Evolutionary conservation across 2,888 invertebrate species (phyloP), one percentile per base, ranked within the genome.

Genomic region (Nemapogon koenigi): DNA sequence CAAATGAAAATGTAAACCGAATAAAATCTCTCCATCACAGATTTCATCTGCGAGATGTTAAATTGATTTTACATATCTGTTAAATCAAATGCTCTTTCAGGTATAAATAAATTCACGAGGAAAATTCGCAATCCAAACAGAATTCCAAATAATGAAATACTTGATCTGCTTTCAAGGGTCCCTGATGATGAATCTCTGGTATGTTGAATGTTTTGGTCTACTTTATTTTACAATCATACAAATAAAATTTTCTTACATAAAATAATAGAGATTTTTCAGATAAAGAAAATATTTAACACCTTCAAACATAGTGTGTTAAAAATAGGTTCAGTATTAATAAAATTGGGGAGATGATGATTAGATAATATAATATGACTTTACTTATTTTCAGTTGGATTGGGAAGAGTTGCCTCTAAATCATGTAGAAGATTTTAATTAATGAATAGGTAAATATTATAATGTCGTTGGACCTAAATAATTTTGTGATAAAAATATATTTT

Each of bases 131-230:
- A 91, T 45, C 97, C 97, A 3, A 90, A 97, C 63, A 88, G 91
- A 47, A 88, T 97, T 57, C 91, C 94, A 8, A 97, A 97, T 72
- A 98, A 95, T 75, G 97, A 98, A 81, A 67, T 97, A 29, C 71
- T 97, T 44, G 97, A 97, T 81, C 89, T 95, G 53, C 81, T 98
- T 41, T 95, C 96, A 1, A 81, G 97, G 52, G 91, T 98, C 38
- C 97, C 97, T 13, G 92, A 95, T 60, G 93, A 97, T 63, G 91
- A 91, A 59, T 89, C 90, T 78, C 76, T 95, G 81, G 94, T 96
- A 67, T 85, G 83, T 29, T 3, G 6, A 29, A 29, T 11, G 3
- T 26, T 26, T 26, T 3, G n/a, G 3, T 26, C 3, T 26, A 26
- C 22, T 7, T 22, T 22, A 22, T 22, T 22, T 22, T 22, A 22